Base-by-base conservation (phyloP, 2,113 vertebrate genomes). In the Oreocharis arfaki region DNA sequence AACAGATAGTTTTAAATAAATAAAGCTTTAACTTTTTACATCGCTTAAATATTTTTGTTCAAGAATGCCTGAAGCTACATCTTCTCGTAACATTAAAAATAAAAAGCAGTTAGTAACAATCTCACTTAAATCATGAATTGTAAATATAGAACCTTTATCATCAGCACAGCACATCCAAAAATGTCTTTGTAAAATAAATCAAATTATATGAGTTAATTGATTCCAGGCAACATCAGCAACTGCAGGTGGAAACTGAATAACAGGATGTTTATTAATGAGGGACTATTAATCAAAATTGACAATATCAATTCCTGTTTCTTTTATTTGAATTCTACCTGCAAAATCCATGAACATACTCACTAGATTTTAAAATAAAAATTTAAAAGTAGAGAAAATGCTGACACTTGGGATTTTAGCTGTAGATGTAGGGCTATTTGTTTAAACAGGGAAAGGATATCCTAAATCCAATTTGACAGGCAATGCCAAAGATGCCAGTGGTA, bases 401-500 rank as follows among this genome's bases (percentile, higher is more conserved):
- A 74, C 89, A 80, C 80, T 94, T 92, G 88, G 81, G 77, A 88
- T 87, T 97, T 95, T 92, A 94, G 88, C 90, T 74, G 89, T 95
- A 94, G 82, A 93, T 78, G 70, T 88, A 94, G 93, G 83, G 91
- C 92, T 97, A 91, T 98, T 98, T 98, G 97, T 98, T 98, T 98
- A 97, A 98, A 91, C 93, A 98, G 97, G 97, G 90, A 98, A 98
- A 98, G 98, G 98, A 99, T 98, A 98, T 97, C 97, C 98, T 98
- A 99, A 99, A 99, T 99, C 97, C 97, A 98, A 99, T 98, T 98
- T 98, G 99, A 99, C 99, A 99, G 97, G 98, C 98, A 98, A 98
- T 97, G 98, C 98, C 98, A 99, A 99, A 99, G 98, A 99, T 99
- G 98, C 99, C 99, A 99, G 98, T 98, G 98, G 98, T 99, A 99